Evolutionary conservation across 2,797 vertebrate genomes (phyloP).

Genomic region (Gallinago nigripennis): DNA sequence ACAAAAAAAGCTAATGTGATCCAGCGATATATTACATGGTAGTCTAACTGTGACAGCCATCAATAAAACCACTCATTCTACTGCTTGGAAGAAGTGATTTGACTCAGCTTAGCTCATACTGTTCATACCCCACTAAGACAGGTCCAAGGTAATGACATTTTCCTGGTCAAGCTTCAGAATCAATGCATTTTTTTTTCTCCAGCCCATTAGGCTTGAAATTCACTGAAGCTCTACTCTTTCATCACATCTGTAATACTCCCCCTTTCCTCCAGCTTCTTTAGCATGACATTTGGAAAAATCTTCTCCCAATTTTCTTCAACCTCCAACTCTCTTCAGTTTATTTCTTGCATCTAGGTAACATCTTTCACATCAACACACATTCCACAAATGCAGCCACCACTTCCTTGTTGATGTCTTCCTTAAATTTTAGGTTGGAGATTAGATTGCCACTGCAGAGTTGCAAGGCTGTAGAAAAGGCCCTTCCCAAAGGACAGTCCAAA

Average conservation of each 20-base stretch:
- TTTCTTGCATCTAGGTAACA: not conserved
- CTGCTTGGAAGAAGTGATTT: not conserved
- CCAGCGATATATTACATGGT: accelerated
- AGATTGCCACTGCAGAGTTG: not conserved
- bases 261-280: not conserved
- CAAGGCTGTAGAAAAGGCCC: not conserved
- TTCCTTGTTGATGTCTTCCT: not conserved
- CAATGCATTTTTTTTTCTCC: not conserved
- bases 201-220: not conserved
- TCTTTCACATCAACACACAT: not conserved
- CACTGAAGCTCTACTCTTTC: not conserved
- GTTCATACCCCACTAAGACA: not conserved
- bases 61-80: not conserved
- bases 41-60: not conserved
- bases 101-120: not conserved
- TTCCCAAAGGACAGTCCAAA: not conserved
- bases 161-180: not conserved
- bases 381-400: not conserved
- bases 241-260: not conserved
- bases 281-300: not conserved
- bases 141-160: not conserved
- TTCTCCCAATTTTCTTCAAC: not conserved
- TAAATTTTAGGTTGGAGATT: not conserved
- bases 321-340: not conserved
- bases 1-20: not conserved